phyloP scores from a whole-genome alignment of 2,113 vertebrate genomes.

The Cygnus atratus region DNA sequence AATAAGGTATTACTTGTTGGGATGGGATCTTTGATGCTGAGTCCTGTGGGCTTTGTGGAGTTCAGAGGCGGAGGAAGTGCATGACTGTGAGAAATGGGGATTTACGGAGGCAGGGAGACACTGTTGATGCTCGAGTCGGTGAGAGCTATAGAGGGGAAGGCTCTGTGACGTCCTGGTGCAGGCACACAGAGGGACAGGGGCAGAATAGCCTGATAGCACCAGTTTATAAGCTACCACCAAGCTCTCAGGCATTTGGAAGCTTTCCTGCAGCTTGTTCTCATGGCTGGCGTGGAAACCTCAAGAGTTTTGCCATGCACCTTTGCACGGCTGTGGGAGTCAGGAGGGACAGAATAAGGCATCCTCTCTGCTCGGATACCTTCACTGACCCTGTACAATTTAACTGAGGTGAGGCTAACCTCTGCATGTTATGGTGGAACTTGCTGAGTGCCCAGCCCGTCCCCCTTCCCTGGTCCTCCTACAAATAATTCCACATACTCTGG shows the following conservation, averaged over 20 bases:
- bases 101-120: neutral
- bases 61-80: neutral
- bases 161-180: neutral
- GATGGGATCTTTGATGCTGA: neutral
- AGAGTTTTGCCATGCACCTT: neutral
- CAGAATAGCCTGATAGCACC: neutral
- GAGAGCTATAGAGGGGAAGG: neutral
- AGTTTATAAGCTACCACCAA: neutral
- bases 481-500: conserved; percentile 31
- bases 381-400: neutral
- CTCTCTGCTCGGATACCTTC: neutral
- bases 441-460: neutral
- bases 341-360: neutral
- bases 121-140: neutral
- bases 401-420: neutral
- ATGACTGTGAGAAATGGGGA: neutral
- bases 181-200: neutral
- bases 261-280: neutral
- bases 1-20: conserved; percentile 5
- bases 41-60: neutral
- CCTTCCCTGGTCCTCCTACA: conserved; percentile 43
- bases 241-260: neutral
- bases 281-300: neutral
- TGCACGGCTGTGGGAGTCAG: fast-evolving
- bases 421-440: neutral